Evolutionary conservation across 2,797 vertebrate genomes (phyloP), one percentile per base, ranked within the genome.

Genomic region (Pantherophis alleghaniensis): DNA sequence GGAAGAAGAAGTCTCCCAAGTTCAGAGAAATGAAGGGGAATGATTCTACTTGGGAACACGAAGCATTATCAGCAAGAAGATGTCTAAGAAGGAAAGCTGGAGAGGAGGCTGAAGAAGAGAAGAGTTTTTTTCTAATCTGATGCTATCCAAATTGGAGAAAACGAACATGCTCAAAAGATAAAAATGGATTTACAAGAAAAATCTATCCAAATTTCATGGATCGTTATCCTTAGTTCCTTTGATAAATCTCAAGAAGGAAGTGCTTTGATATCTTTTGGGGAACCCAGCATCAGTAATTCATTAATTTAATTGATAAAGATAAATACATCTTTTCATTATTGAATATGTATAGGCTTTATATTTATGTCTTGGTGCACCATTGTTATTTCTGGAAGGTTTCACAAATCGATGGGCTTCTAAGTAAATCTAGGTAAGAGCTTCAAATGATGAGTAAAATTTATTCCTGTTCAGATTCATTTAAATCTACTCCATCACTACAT

Each of bases 401-500:
- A 18, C 10, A 87, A 59, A 91, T 91, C 86, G 88, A 83, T 88
- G 95, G 95, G 83, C 32, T 66, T 66, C 63, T 69, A 69, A 69
- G 66, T 69, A 69, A 32, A 32, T 69, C 5, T 69, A 69, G 66
- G 88, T 47, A 91, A 94, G 79, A 79, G 24, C 95, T 97, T 95
- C 86, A 95, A 94, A 94, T 26, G 51, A 91, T 74, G 87, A 96
- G 91, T 94, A 96, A 96, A 96, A 94, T 95, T 94, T 91, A 92
- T 94, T 94, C 47, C 60, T 96, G 95, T 96, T 94, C 92, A 96
- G 91, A 88, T 83, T 87, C 86, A 79, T 93, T 94, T 96, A 94
- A 96, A 96, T 96, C 95, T 93, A 94, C 95, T 96, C 94, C 74
- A 93, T 96, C 95, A 96, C 93, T 92, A 91, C 91, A 87, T 89